These are phyloP conservation scores for Melipona quadrifasciata DNA, from an alignment of 1,140 invertebrate species.

Conservation along the genomic window DNA sequence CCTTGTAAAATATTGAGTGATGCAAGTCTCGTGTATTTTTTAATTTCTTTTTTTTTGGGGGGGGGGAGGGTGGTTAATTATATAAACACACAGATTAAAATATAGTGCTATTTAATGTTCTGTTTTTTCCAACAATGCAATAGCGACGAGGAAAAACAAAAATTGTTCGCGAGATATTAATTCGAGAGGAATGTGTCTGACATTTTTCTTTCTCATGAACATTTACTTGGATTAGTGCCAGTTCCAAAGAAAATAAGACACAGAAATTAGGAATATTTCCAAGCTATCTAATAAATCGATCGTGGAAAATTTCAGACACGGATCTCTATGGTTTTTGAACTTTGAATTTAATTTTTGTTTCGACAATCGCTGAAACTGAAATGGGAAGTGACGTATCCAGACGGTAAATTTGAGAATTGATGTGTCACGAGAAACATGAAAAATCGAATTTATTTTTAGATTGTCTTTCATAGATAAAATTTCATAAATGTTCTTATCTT, in stretches of 20 bases:
- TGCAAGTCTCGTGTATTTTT: no score
- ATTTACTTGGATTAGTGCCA: slow-evolving; percentile 1
- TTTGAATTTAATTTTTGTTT: not conserved
- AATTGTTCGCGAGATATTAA: not conserved
- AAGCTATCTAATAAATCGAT: not conserved
- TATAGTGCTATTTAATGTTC: no score
- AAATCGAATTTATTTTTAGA: not conserved
- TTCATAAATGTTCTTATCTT: no score
- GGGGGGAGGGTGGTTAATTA: no score
- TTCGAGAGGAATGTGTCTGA: not conserved
- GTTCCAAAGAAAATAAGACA: not conserved
- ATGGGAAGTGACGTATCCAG: not conserved
- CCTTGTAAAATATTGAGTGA: no score
- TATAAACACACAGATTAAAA: no score
- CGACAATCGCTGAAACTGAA: not conserved
- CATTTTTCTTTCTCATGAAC: not conserved
- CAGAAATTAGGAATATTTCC: not conserved
- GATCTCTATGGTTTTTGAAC: not conserved
- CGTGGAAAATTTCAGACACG: not conserved
- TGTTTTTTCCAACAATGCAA: no score
- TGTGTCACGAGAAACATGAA: not conserved
- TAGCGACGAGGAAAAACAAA: no score
- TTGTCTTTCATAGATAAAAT: no score
- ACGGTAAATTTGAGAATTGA: not conserved
- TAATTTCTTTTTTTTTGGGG: no score